Percentiles rank a stretch among this genome's conserved stretches.
These are phyloP conservation scores for Coreoperca whiteheadi DNA, from an alignment of 2,113 vertebrate species.

Conservation along the genomic window DNA sequence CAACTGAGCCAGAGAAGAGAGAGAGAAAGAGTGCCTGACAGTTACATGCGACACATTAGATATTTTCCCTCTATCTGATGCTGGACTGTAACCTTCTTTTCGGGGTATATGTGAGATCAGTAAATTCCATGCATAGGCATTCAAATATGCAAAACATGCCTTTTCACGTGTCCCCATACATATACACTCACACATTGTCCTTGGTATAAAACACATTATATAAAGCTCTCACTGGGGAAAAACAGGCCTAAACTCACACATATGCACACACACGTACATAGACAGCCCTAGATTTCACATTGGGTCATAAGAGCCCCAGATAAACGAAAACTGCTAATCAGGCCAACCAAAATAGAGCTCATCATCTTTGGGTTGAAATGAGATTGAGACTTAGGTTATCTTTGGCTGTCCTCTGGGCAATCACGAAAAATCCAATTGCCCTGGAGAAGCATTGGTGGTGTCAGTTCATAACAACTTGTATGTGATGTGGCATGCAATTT, in stretches of 20 bases:
- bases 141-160: slow-evolving; percentile 8
- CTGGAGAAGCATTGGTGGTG: slow-evolving; percentile 39
- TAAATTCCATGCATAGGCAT: neutral
- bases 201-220: slow-evolving; percentile 50
- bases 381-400: slow-evolving; percentile 76
- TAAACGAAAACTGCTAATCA: slow-evolving; percentile 75
- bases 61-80: slow-evolving; percentile 15
- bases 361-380: slow-evolving; percentile 77
- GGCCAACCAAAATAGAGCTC: slow-evolving; percentile 80
- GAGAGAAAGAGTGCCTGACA: neutral
- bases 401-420: slow-evolving; percentile 72
- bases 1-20: slow-evolving; percentile 8
- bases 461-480: slow-evolving; percentile 46
- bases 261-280: neutral
- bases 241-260: slow-evolving; percentile 10
- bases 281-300: slow-evolving; percentile 61
- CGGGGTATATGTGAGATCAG: neutral
- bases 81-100: neutral
- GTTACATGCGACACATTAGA: neutral
- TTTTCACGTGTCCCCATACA: neutral
- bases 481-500: slow-evolving; percentile 45
- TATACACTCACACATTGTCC: slow-evolving; percentile 33
- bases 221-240: slow-evolving; percentile 45
- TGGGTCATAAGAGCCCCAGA: slow-evolving; percentile 67
- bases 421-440: slow-evolving; percentile 56